Base-by-base conservation (phyloP, 2,888 invertebrate genomes). In the Tiliacea citrago region DNA sequence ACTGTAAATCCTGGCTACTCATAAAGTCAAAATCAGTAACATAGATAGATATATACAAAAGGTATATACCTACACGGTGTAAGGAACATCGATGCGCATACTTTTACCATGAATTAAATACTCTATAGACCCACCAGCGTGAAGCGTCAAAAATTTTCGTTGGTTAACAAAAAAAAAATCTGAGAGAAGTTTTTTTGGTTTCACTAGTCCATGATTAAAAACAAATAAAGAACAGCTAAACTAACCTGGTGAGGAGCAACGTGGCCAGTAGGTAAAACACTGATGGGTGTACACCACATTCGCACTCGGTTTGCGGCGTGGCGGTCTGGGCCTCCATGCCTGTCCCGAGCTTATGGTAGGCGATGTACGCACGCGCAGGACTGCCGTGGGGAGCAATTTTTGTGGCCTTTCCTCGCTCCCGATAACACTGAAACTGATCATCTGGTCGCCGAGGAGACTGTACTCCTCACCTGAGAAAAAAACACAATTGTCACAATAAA, bases 181-280 rank as follows among this genome's bases (percentile, higher is more conserved):
- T 18, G 10, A 4, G 51, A 51, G 6, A 13, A 51, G 35, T 49
- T n/a, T 2, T n/a, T 13, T 65, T 21, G 47, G 12, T 49, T 21
- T 21, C 8, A 6, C 2, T 0, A 35, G 6, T 3, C 6, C 16
- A 51, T 6, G 16, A n/a, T n/a, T 18, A 9, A 66, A 51, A 66
- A 66, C 47, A 29, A 65, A 29, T 29, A 21, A n/a, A 53, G 16
- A 18, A n/a, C 51, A 53, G n/a, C 39, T 7, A 16, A 39, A 81
- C 84, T 84, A 78, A 96, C 96, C 96, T 96, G 85, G 96, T 96
- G 77, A 96, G 94, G 63, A 96, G 92, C 82, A 97, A 93, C 21
- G 97, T 97, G 74, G 97, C 97, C 88, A 97, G 94, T 63, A 98
- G 94, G 89, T 97, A 97, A 92, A 97, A 97, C 68, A 97, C 97